Conservation (phyloP, 2,888 invertebrate genomes). For the Caenorhabditis virilis region DNA sequence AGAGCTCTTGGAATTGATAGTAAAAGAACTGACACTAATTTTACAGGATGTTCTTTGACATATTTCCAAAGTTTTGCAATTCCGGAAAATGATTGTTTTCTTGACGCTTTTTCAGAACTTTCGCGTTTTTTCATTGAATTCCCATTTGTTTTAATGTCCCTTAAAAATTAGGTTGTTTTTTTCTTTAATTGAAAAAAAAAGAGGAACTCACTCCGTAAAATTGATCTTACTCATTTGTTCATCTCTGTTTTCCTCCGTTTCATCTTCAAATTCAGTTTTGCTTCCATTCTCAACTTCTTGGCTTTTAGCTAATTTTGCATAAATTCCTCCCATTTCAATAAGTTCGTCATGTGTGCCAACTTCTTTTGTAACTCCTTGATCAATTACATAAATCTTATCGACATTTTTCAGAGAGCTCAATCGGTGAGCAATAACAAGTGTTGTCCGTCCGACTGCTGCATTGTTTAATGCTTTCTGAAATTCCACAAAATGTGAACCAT, state of each 20-base stretch:
- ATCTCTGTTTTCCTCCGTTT: conserved; percentile 14
- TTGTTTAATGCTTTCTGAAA: conserved; percentile 49
- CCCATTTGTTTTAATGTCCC: no score
- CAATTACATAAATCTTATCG: conserved; percentile 44
- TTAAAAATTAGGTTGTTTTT: no score
- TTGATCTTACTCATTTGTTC: conserved; percentile 16
- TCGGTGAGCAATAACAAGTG: conserved; percentile 54
- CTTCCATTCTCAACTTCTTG: conserved; percentile 38
- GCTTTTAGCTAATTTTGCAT: conserved; percentile 45
- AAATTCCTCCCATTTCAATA: conserved; percentile 45
- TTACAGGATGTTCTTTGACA: conserved; percentile 20
- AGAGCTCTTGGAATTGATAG: conserved; percentile 24
- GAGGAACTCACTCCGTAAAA: no score
- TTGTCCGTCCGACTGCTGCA: conserved; percentile 50
- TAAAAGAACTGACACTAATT: conserved; percentile 9
- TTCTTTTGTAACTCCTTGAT: conserved; percentile 38
- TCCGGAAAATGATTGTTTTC: conserved; percentile 27
- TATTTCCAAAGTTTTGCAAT: conserved; percentile 17
- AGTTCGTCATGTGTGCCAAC: conserved; percentile 54
- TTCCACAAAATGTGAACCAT: background rate
- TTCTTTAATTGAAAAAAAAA: no score
- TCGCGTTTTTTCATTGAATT: no score
- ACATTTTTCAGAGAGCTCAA: conserved; percentile 55
- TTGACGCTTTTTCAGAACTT: no score
- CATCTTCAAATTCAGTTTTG: conserved; percentile 29